Evolutionary conservation across 2,113 vertebrate genomes (phyloP), one percentile per base, ranked within the genome.

Genomic region (Lota lota): DNA sequence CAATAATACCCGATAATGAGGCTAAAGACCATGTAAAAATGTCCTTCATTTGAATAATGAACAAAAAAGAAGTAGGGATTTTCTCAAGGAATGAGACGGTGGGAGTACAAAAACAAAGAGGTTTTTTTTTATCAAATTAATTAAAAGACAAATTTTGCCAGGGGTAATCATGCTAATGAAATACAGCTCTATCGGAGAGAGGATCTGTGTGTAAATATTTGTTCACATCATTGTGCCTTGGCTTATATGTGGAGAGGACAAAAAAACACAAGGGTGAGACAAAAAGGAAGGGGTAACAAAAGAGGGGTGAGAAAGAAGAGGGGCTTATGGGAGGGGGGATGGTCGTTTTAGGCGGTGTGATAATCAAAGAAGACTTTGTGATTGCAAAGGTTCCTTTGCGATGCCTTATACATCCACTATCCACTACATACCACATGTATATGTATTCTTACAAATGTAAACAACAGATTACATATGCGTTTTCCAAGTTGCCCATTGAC

Each of bases 121-220:
- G 20, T 18, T 28, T 70, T 50, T 24, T 64, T 20, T 19, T 18
- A 50, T 66, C 51, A 73, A 51, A 69, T 64, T 54, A 51, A 75
- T 66, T 64, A 70, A 68, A 71, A 69, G 53, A 60, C 50, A 59
- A 47, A 80, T 74, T 72, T 14, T 68, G 71, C 67, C 59, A 63
- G 56, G 19, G 56, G 53, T 61, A 80, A 74, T 73, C 63, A 71
- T 51, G 53, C 63, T 57, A 77, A 74, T 71, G 69, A 80, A 77
- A 69, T 21, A 59, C 8, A 62, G 47, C 64, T 28, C 69, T 67
- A 74, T 70, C 21, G 66, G 64, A 69, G 33, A 14, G 10, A n/a
- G 5, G 64, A 67, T 47, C 40, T 47, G 40, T 1, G 40, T 14
- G 40, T 61, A 74, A 74, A 79, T 79, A 69, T 79, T 74, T 72